Conservation (phyloP, 2,797 vertebrate species). For the Pagetopsis macropterus region DNA sequence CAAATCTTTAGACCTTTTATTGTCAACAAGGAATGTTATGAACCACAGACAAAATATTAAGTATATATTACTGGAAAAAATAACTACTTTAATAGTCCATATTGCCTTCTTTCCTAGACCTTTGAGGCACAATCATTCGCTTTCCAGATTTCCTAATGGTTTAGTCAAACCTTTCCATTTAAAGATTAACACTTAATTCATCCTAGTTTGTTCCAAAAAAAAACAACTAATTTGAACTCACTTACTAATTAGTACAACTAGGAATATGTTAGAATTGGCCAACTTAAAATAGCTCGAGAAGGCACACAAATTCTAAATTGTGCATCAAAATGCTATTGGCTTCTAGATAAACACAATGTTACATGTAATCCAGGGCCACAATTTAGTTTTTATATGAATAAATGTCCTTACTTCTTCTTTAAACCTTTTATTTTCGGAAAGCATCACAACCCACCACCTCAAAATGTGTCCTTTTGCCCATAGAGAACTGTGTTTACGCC, state of each 20-base stretch:
- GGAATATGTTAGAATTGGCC: background rate
- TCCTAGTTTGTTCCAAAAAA: background rate
- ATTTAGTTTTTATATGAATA: background rate
- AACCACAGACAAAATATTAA: background rate
- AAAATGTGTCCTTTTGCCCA: background rate
- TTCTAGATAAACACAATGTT: background rate
- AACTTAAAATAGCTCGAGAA: background rate
- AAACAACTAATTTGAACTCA: no score
- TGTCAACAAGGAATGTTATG: background rate
- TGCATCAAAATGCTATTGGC: no score
- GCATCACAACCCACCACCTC: background rate
- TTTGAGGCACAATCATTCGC: background rate
- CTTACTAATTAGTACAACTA: background rate
- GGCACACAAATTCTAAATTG: no score
- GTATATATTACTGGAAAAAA: background rate
- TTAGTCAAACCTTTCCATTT: background rate
- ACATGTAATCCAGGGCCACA: background rate
- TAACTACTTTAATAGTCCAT: background rate
- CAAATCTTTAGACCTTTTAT: background rate
- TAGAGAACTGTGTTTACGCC: background rate
- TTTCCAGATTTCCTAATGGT: background rate
- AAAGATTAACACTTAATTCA: background rate
- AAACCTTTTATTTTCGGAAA: no score
- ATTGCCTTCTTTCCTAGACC: background rate
- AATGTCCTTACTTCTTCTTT: background rate